Evolutionary conservation across 2,888 invertebrate genomes (phyloP).

Genomic region (Eupithecia tripunctaria): DNA sequence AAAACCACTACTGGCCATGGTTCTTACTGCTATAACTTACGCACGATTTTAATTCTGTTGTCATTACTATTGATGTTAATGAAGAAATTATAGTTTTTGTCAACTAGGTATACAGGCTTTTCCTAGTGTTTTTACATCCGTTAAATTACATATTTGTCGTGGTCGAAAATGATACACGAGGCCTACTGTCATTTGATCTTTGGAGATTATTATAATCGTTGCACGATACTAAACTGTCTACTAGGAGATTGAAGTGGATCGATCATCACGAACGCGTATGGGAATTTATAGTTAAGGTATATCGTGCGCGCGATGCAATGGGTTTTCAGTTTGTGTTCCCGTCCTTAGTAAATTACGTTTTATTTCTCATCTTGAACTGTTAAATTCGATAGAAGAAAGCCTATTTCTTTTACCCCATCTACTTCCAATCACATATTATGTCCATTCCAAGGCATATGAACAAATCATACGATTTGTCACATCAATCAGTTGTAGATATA

Average conservation of each 20-base stretch:
- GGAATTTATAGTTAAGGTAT: constrained; percentile 44
- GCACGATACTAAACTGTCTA: constrained; percentile 39
- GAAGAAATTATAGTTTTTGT: constrained; percentile 53
- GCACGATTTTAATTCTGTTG: constrained; percentile 50
- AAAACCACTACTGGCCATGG: too few relatives aligned
- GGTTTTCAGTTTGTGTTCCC: constrained; percentile 76
- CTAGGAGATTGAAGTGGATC: constrained; percentile 36
- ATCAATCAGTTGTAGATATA: constrained; percentile 65
- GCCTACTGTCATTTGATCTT: constrained; percentile 5
- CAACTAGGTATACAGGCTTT: constrained; percentile 47
- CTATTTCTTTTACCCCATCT: constrained; percentile 40
- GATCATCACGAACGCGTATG: constrained; percentile 44
- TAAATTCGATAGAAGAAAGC: constrained; percentile 48
- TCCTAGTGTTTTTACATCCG: constrained; percentile 6
- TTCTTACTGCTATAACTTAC: constrained; percentile 38
- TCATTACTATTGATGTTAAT: constrained; percentile 54
- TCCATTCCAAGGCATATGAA: constrained; percentile 73
- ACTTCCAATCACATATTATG: constrained; percentile 43
- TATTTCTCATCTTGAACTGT: constrained; percentile 57
- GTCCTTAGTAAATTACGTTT: constrained; percentile 77
- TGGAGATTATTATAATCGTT: constrained; percentile 28
- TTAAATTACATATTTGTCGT: background rate
- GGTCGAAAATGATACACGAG: constrained; percentile 27
- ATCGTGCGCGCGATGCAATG: constrained; percentile 61
- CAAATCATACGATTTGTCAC: constrained; percentile 64